Evolutionary conservation across 2,797 vertebrate species (phyloP).

Genomic region (Cetoscarus ocellatus): DNA sequence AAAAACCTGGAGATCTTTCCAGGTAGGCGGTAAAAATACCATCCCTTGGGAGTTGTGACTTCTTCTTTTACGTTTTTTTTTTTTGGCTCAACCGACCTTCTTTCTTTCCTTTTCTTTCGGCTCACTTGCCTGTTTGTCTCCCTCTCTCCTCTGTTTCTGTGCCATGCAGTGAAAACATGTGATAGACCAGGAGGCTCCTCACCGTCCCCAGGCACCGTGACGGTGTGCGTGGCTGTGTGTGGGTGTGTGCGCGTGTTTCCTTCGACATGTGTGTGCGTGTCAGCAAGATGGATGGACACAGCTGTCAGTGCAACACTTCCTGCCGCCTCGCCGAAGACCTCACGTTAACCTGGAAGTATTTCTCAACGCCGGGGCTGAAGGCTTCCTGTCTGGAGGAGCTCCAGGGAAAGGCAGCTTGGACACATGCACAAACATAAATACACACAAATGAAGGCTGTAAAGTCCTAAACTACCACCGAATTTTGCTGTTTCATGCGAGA

Average conservation of each 20-base stretch:
- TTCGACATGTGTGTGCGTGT: slow-evolving; percentile 25
- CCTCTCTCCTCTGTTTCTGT: slow-evolving; percentile 53
- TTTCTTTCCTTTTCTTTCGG: slow-evolving; percentile 34
- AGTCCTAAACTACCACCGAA: not conserved
- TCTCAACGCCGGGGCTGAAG: slow-evolving; percentile 64
- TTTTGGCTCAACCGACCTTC: slow-evolving; percentile 30
- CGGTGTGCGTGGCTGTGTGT: slow-evolving; percentile 30
- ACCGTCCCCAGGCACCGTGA: slow-evolving; percentile 51
- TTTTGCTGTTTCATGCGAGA: too few relatives aligned
- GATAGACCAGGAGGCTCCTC: slow-evolving; percentile 71
- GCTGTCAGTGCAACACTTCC: slow-evolving; percentile 71
- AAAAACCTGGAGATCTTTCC: slow-evolving; percentile 8
- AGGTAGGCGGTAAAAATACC: not conserved
- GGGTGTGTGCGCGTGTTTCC: slow-evolving; percentile 3
- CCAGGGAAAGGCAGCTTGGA: slow-evolving; percentile 55
- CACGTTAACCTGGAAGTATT: slow-evolving; percentile 73
- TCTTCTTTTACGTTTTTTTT: slow-evolving; percentile 35
- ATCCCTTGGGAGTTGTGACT: not conserved
- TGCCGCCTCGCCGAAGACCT: slow-evolving; percentile 52
- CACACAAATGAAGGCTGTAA: not conserved
- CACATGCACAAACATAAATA: not conserved
- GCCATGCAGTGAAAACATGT: slow-evolving; percentile 71
- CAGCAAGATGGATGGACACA: slow-evolving; percentile 62
- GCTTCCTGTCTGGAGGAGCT: slow-evolving; percentile 67
- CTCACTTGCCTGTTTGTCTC: slow-evolving; percentile 36